Percentiles rank a stretch among this genome's conserved stretches.
These are phyloP conservation scores for Phaethornis superciliosus DNA, from an alignment of 2,113 vertebrate genomes.

Conservation along the genomic window DNA sequence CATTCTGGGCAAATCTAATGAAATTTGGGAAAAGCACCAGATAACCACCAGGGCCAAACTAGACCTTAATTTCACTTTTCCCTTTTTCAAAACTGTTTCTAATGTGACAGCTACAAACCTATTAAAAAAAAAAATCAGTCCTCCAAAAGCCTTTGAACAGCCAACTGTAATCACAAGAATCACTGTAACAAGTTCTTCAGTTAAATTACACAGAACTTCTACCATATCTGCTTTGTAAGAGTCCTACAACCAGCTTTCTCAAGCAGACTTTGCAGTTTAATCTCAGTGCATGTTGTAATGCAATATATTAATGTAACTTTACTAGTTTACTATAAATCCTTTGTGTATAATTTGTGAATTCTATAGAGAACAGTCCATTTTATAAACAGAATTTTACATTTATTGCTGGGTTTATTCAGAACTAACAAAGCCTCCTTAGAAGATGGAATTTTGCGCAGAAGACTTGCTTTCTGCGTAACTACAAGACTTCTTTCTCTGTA, in stretches of 20 bases:
- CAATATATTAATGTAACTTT: slow-evolving; percentile 18
- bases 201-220: background rate
- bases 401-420: slow-evolving; percentile 37
- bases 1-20: background rate
- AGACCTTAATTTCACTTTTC: background rate
- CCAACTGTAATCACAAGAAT: background rate
- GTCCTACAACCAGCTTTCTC: background rate
- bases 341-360: slow-evolving; percentile 40
- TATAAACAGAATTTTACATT: slow-evolving; percentile 58
- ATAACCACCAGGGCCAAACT: background rate
- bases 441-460: slow-evolving; percentile 21
- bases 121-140: background rate
- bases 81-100: background rate
- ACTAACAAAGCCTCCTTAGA: slow-evolving; percentile 55
- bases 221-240: background rate
- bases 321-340: slow-evolving; percentile 23
- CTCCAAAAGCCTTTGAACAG: background rate
- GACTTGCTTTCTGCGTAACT: background rate
- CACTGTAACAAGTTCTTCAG: background rate
- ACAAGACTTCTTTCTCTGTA: background rate
- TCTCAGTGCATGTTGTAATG: background rate
- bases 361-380: slow-evolving; percentile 15
- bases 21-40: background rate
- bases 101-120: background rate
- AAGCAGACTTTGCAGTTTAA: background rate